phyloP scores from a whole-genome alignment of 2,113 vertebrate genomes.

The Shinisaurus crocodilurus region DNA sequence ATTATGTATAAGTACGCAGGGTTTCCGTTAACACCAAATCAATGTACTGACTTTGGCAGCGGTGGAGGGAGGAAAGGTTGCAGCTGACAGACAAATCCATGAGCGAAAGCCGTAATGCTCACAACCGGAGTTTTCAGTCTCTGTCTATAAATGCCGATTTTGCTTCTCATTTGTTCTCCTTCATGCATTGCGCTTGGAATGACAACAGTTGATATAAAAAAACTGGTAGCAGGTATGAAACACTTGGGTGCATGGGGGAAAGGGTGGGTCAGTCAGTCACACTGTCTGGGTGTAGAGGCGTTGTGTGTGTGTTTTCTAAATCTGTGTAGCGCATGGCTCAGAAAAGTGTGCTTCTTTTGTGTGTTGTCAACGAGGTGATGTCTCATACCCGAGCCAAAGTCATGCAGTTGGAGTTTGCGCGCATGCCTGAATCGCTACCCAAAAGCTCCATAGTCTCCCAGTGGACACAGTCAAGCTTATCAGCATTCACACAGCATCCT shows the following conservation, averaged over 20 bases:
- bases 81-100: not conserved
- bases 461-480: not conserved
- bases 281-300: slow-evolving; percentile 29
- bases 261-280: not conserved
- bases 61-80: rapidly evolving
- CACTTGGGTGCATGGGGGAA: slow-evolving; percentile 59
- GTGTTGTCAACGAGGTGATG: not conserved
- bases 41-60: not conserved
- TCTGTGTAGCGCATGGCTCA: not conserved
- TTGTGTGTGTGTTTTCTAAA: slow-evolving; percentile 12
- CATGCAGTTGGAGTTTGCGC: not conserved
- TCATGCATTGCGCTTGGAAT: slow-evolving; percentile 87
- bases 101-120: not conserved
- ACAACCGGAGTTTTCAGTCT: not conserved
- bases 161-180: slow-evolving; percentile 73
- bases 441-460: not conserved
- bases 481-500: no score
- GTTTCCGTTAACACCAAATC: not conserved
- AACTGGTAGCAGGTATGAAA: slow-evolving; percentile 93
- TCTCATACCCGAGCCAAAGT: not conserved
- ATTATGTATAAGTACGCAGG: not conserved
- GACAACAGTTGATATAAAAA: slow-evolving; percentile 95
- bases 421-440: no score
- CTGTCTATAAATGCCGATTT: slow-evolving; percentile 54
- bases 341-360: slow-evolving; percentile 19